These are phyloP conservation scores for Cisticola juncidis DNA, from an alignment of 2,113 vertebrate species.

Conservation along the genomic window DNA sequence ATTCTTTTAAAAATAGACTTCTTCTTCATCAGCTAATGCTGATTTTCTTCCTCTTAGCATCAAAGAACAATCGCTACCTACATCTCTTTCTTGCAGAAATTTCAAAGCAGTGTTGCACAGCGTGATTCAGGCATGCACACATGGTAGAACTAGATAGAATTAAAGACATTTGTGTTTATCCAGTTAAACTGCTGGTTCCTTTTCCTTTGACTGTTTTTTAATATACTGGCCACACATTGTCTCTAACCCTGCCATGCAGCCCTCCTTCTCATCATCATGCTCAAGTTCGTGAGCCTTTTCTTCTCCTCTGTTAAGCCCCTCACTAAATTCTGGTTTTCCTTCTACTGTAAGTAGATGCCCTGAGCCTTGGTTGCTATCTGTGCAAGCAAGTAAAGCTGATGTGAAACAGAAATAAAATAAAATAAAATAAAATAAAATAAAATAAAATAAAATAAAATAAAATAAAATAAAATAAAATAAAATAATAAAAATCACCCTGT, in stretches of 20 bases:
- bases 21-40: neutral
- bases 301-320: neutral
- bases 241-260: neutral
- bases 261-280: neutral
- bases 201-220: conserved; percentile 1
- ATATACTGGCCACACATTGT: neutral
- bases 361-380: neutral
- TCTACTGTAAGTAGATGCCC: neutral
- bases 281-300: neutral
- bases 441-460: neutral
- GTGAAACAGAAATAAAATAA: neutral
- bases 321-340: neutral
- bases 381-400: neutral
- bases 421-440: neutral
- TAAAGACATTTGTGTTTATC: neutral
- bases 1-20: neutral
- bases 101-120: neutral
- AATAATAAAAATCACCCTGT: neutral
- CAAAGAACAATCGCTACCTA: neutral
- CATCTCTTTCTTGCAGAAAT: neutral
- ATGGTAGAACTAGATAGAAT: neutral
- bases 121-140: neutral
- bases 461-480: neutral
- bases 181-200: neutral
- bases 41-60: neutral